Percentiles rank a stretch among this genome's conserved stretches.
Evolutionary conservation across 2,888 invertebrate genomes (phyloP).

Genomic region (Choreutis nemorana): DNA sequence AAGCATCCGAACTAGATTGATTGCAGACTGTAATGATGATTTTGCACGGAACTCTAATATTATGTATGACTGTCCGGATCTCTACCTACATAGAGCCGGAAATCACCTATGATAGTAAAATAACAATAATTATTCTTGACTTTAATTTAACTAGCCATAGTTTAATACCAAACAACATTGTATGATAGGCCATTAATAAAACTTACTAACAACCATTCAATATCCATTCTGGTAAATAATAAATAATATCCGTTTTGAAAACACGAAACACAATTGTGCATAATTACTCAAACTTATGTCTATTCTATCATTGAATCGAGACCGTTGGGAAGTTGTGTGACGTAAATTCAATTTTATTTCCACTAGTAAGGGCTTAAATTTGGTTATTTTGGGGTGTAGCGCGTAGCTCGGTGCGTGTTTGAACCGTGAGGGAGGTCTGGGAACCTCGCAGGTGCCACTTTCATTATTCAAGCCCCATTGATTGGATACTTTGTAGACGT

Average conservation of each 20-base stretch:
- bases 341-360: slow-evolving; percentile 24
- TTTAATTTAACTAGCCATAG: too few relatives aligned
- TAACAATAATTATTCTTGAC: too few relatives aligned
- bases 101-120: too few relatives aligned
- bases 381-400: slow-evolving; percentile 17
- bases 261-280: slow-evolving; percentile 42
- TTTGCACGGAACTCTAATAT: slow-evolving; percentile 1
- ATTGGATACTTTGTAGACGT: slow-evolving; percentile 66
- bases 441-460: slow-evolving; percentile 59
- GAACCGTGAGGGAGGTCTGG: slow-evolving; percentile 44
- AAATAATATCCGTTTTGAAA: slow-evolving; percentile 28
- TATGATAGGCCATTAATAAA: too few relatives aligned
- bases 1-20: slow-evolving; percentile 1
- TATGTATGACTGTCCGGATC: too few relatives aligned
- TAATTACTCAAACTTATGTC: slow-evolving; percentile 54
- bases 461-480: slow-evolving; percentile 66
- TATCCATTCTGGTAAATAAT: slow-evolving; percentile 22
- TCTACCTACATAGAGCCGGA: too few relatives aligned
- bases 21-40: neutral
- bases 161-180: too few relatives aligned
- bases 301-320: slow-evolving; percentile 19
- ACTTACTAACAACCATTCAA: too few relatives aligned
- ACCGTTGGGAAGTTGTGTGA: slow-evolving; percentile 6
- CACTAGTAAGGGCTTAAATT: slow-evolving; percentile 24
- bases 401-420: slow-evolving; percentile 48